Percentiles rank a stretch among this genome's conserved stretches.
phyloP scores from a whole-genome alignment of 2,113 vertebrate species.

The Melanostigma gelatinosum region DNA sequence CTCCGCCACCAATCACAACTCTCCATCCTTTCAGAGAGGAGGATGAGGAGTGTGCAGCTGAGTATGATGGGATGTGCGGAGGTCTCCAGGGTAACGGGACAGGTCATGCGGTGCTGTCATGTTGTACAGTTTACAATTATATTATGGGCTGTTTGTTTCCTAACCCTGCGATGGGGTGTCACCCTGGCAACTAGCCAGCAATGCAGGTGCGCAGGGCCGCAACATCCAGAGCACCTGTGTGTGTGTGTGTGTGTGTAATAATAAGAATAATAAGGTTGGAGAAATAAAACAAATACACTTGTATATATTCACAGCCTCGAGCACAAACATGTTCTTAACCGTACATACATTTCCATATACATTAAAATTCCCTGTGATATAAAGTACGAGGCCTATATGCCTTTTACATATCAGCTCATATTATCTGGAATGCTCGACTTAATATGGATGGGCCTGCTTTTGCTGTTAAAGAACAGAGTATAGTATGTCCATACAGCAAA shows the following conservation, averaged over 20 bases:
- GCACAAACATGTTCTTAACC: conserved; percentile 27
- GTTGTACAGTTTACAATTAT: conserved; percentile 60
- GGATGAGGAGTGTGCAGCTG: neutral
- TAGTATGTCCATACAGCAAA: neutral
- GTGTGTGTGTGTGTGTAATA: conserved; percentile 3
- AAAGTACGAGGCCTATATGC: neutral
- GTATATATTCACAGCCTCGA: conserved; percentile 17
- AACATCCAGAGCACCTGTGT: conserved; percentile 16
- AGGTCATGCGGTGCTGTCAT: conserved; percentile 51
- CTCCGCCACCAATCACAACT: neutral
- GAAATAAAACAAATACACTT: conserved; percentile 7
- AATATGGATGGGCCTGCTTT: conserved; percentile 9
- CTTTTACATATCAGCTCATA: conserved; percentile 1
- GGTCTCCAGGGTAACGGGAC: conserved; percentile 61
- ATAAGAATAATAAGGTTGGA: neutral
- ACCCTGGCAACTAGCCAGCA: conserved; percentile 66
- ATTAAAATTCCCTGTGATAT: conserved; percentile 26
- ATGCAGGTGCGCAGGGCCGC: conserved; percentile 14
- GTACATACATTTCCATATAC: conserved; percentile 30
- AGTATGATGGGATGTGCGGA: conserved; percentile 27
- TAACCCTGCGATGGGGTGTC: conserved; percentile 48
- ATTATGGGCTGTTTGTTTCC: conserved; percentile 63
- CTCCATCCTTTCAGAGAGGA: conserved; percentile 1
- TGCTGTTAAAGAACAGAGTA: neutral
- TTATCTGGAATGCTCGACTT: conserved; percentile 36